Conservation (phyloP, 2,888 invertebrate species). For the Trypoxylon attenuatum region DNA sequence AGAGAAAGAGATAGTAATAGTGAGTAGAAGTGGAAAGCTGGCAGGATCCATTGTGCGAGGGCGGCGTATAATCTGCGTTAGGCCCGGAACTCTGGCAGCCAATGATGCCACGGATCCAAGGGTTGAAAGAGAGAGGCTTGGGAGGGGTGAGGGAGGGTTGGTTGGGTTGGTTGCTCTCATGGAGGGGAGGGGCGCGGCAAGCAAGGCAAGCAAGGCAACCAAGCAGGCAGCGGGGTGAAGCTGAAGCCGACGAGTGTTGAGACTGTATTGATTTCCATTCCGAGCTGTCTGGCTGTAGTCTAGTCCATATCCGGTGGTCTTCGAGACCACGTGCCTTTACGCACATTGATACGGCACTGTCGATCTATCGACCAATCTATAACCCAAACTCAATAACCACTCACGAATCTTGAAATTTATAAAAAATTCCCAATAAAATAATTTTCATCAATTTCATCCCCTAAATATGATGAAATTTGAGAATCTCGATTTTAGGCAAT, state of each 20-base stretch:
- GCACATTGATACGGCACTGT: conserved; percentile 21
- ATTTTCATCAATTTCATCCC: too few relatives aligned
- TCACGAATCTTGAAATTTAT: too few relatives aligned
- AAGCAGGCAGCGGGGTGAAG: too few relatives aligned
- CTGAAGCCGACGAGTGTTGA: conserved; percentile 48
- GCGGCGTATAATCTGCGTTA: conserved; percentile 44
- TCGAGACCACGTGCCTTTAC: conserved; percentile 17
- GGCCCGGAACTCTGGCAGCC: conserved; percentile 37
- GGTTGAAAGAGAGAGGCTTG: conserved; percentile 16
- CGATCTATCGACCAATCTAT: conserved; percentile 4
- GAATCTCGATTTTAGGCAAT: too few relatives aligned
- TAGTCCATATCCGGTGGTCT: conserved; percentile 54
- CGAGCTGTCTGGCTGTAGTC: conserved; percentile 60
- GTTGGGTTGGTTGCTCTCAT: too few relatives aligned
- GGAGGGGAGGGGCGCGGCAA: too few relatives aligned
- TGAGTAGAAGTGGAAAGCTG: too few relatives aligned
- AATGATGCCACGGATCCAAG: conserved; percentile 31
- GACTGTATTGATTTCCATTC: conserved; percentile 63
- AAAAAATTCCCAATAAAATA: too few relatives aligned
- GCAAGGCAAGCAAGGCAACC: too few relatives aligned
- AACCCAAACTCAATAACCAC: conserved; percentile 25
- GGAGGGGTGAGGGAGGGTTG: too few relatives aligned
- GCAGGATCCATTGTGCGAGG: conserved; percentile 35
- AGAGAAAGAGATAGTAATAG: too few relatives aligned
- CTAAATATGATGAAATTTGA: too few relatives aligned